These are phyloP conservation scores for Pterocles burchelli DNA, from an alignment of 2,113 vertebrate species.

Conservation along the genomic window DNA sequence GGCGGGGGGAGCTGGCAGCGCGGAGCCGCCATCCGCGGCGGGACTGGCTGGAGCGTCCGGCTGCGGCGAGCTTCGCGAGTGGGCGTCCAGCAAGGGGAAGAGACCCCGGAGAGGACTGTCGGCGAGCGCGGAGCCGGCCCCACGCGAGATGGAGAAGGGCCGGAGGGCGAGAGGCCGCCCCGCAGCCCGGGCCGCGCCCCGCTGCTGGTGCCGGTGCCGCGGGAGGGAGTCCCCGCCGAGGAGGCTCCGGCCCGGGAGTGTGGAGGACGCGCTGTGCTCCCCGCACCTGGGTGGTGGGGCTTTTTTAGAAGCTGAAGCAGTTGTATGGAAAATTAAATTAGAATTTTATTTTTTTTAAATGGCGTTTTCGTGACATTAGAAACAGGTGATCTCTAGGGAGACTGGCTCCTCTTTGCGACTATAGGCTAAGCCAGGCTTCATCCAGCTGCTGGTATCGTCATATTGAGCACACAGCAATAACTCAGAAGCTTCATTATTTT, in stretches of 20 bases:
- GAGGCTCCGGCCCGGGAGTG: not conserved
- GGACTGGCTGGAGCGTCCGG: not conserved
- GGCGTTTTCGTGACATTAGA: not conserved
- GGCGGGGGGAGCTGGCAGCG: too few species aligned
- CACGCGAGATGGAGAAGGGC: too few species aligned
- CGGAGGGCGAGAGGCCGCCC: not conserved
- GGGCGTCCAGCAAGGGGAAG: not conserved
- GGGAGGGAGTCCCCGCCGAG: not conserved
- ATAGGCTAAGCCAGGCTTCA: not conserved
- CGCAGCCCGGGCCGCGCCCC: not conserved
- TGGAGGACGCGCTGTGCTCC: not conserved
- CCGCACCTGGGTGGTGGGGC: fast-evolving
- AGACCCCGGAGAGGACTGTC: not conserved
- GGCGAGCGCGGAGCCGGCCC: not conserved
- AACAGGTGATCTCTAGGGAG: not conserved
- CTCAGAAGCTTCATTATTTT: not conserved
- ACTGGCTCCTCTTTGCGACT: not conserved
- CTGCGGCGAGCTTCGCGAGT: not conserved
- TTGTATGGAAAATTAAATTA: not conserved
- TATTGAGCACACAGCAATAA: not conserved
- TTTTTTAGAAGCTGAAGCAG: not conserved
- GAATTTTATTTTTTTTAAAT: not conserved
- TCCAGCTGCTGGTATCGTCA: not conserved
- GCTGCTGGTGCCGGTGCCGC: not conserved
- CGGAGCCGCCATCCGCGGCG: not conserved